These are phyloP conservation scores for Tetragnatha montana DNA, from an alignment of 2,888 invertebrate species.

Conservation along the genomic window DNA sequence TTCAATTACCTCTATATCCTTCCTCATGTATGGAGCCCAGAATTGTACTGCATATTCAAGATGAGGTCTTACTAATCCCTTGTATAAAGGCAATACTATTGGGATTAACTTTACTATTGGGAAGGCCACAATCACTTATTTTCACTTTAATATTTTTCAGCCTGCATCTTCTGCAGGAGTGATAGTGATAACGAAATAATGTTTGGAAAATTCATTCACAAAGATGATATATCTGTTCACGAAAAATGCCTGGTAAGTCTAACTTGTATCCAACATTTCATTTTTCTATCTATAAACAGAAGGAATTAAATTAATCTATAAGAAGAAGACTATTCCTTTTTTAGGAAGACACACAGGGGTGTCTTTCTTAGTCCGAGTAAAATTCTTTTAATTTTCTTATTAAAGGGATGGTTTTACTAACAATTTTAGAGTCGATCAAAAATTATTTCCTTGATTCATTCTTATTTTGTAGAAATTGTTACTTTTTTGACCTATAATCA, in stretches of 20 bases:
- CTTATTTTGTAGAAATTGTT: too few relatives aligned
- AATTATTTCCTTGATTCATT: too few relatives aligned
- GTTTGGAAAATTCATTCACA: conserved; percentile 39
- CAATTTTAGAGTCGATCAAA: too few relatives aligned
- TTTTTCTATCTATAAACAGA: background rate
- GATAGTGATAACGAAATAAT: conserved; percentile 36
- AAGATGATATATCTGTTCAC: conserved; percentile 22
- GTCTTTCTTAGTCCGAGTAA: background rate
- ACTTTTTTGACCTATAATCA: too few relatives aligned
- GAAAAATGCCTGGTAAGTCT: conserved; percentile 55
- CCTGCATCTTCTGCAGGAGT: conserved; percentile 43
- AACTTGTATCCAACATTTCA: background rate
- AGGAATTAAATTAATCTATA: background rate
- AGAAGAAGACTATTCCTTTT: background rate
- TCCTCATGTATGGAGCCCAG: too few relatives aligned
- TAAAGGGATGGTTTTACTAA: background rate
- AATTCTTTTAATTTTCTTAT: background rate
- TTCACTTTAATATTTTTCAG: conserved; percentile 19
- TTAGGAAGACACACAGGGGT: background rate
- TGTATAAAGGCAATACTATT: too few relatives aligned
- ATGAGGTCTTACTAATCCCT: too few relatives aligned
- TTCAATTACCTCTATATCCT: too few relatives aligned
- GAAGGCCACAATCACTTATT: too few relatives aligned
- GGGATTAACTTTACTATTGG: too few relatives aligned
- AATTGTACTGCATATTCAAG: too few relatives aligned